These are phyloP conservation scores for Dicyrtomina minuta DNA, from an alignment of 2,888 invertebrate genomes.

Conservation along the genomic window DNA sequence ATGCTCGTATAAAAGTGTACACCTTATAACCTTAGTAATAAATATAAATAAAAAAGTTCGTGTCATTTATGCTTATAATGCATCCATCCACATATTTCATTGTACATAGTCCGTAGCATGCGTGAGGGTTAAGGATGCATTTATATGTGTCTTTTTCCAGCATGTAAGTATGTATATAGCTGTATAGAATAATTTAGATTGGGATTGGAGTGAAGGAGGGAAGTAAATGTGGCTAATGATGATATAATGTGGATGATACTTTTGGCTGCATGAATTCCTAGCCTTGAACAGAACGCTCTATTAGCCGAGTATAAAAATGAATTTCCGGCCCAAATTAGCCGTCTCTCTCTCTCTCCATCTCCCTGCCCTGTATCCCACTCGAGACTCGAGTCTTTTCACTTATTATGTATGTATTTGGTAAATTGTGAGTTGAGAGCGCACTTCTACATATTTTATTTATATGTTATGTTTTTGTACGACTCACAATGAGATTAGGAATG, in stretches of 20 bases:
- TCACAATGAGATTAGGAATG: no score
- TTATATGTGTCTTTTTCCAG: no score
- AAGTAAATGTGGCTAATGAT: constrained; percentile 44
- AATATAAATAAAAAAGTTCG: no score
- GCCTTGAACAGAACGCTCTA: constrained; percentile 50
- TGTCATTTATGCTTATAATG: no score
- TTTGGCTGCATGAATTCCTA: constrained; percentile 25
- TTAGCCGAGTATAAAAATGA: constrained; percentile 52
- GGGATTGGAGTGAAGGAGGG: constrained; percentile 32
- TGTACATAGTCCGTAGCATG: neutral
- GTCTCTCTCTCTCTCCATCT: constrained; percentile 14
- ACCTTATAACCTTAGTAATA: neutral
- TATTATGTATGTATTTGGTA: no score
- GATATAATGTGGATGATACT: constrained; percentile 39
- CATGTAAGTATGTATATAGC: no score
- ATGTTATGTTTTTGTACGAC: no score
- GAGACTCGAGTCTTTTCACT: no score
- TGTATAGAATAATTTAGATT: constrained; percentile 27
- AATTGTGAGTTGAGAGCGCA: no score
- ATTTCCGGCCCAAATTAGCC: constrained; percentile 52
- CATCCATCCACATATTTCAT: neutral
- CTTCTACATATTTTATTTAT: no score
- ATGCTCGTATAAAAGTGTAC: neutral
- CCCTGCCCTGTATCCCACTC: constrained; percentile 3
- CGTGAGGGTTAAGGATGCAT: neutral